Percentiles rank a stretch among this genome's conserved stretches.
These are phyloP conservation scores for Mantis religiosa DNA, from an alignment of 2,888 invertebrate species.

Conservation along the genomic window DNA sequence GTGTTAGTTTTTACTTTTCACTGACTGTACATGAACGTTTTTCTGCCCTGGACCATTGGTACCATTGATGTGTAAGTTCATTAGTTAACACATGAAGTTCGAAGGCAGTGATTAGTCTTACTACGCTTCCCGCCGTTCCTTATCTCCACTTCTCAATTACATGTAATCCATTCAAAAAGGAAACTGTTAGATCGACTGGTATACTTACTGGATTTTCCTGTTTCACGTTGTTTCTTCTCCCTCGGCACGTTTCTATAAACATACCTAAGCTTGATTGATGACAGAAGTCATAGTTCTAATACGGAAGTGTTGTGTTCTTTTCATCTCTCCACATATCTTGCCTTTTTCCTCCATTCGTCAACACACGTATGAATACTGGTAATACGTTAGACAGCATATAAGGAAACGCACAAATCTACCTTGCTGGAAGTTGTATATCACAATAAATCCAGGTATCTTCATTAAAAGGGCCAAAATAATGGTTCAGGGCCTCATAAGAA, in stretches of 20 bases:
- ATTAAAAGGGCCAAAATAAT: too few species aligned
- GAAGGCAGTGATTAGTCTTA: not conserved
- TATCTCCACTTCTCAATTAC: not conserved
- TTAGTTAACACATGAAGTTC: too few species aligned
- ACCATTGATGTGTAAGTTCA: too few species aligned
- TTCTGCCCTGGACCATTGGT: too few species aligned
- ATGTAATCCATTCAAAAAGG: conserved; percentile 11
- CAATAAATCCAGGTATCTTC: too few species aligned
- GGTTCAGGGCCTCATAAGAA: too few species aligned
- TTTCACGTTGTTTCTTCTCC: not conserved
- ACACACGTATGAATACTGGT: not conserved
- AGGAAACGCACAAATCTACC: too few species aligned
- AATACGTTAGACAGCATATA: too few species aligned
- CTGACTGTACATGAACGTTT: too few species aligned
- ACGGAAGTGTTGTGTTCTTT: not conserved
- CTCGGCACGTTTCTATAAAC: not conserved
- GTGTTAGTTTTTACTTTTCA: too few species aligned
- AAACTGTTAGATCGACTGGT: not conserved
- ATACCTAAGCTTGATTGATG: not conserved
- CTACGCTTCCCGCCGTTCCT: not conserved
- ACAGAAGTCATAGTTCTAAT: not conserved
- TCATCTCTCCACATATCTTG: not conserved
- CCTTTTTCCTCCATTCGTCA: not conserved
- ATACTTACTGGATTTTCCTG: not conserved
- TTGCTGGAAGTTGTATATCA: too few species aligned